Conservation (phyloP, 2,797 vertebrate genomes). For the Masticophis lateralis region DNA sequence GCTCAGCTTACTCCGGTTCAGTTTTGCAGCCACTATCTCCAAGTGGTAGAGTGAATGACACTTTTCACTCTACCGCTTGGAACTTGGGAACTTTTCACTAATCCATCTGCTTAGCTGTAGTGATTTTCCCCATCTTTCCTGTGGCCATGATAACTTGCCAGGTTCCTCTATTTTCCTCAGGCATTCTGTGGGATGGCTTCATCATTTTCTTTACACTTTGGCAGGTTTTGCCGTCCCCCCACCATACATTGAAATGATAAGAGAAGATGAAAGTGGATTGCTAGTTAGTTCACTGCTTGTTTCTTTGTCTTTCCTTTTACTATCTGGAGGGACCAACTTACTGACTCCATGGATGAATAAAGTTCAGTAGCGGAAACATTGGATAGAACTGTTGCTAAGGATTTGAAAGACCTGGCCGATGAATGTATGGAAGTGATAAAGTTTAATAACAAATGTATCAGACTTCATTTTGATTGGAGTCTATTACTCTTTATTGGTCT, state of each 20-base stretch:
- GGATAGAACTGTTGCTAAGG: background rate
- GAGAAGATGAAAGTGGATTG: background rate
- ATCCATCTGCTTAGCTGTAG: background rate
- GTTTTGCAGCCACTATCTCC: background rate
- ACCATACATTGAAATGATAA: background rate
- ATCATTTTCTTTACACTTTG: background rate
- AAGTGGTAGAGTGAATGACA: background rate
- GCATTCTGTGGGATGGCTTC: background rate
- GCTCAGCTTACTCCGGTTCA: background rate
- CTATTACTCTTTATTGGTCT: conserved; percentile 32
- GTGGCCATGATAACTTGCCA: background rate
- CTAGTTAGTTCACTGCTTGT: background rate
- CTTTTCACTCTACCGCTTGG: background rate
- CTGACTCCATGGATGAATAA: background rate
- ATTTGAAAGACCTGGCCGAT: background rate
- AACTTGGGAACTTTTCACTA: background rate
- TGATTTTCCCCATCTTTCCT: background rate
- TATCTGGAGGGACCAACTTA: background rate
- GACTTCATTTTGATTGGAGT: background rate
- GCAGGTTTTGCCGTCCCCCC: background rate
- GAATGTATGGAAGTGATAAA: background rate
- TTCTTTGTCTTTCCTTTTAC: background rate
- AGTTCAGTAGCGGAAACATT: background rate
- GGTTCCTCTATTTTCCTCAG: background rate
- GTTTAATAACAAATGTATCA: background rate